Evolutionary conservation across 2,797 vertebrate genomes (phyloP).

Genomic region (Hephaestus fuliginosus): DNA sequence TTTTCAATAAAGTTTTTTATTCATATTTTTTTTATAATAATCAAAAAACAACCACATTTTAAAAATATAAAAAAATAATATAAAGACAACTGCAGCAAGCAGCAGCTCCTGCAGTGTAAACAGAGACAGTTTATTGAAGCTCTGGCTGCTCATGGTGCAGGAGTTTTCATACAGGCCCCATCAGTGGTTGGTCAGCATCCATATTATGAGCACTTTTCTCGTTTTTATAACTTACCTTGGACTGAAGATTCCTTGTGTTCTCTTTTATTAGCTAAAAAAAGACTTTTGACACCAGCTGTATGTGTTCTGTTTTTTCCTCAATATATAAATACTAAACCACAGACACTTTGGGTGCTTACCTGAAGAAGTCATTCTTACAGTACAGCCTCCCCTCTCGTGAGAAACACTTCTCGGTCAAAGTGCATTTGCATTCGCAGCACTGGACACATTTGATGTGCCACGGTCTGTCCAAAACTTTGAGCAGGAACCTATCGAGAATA

Average conservation of each 20-base stretch:
- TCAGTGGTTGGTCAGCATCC: neutral
- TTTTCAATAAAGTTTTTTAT: neutral
- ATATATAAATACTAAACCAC: neutral
- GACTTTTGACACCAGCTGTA: neutral
- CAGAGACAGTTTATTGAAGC: neutral
- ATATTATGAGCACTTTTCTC: neutral
- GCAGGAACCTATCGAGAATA: conserved; percentile 93
- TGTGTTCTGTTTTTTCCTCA: no score
- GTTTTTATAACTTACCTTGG: neutral
- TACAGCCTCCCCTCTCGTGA: conserved; percentile 95
- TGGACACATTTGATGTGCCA: conserved; percentile 97
- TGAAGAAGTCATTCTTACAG: conserved; percentile 97
- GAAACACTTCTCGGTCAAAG: conserved; percentile 95
- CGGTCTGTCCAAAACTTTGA: conserved; percentile 96
- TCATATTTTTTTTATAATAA: neutral
- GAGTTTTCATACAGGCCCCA: neutral
- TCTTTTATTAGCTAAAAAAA: neutral
- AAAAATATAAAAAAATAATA: neutral
- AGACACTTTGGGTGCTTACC: conserved; percentile 81
- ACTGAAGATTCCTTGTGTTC: neutral
- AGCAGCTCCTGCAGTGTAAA: neutral
- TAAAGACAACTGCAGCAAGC: neutral
- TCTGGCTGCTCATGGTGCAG: neutral
- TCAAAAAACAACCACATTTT: neutral
- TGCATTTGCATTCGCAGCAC: conserved; percentile 95